Conservation (phyloP, 2,797 vertebrate genomes). For the Anguilla marmorata region DNA sequence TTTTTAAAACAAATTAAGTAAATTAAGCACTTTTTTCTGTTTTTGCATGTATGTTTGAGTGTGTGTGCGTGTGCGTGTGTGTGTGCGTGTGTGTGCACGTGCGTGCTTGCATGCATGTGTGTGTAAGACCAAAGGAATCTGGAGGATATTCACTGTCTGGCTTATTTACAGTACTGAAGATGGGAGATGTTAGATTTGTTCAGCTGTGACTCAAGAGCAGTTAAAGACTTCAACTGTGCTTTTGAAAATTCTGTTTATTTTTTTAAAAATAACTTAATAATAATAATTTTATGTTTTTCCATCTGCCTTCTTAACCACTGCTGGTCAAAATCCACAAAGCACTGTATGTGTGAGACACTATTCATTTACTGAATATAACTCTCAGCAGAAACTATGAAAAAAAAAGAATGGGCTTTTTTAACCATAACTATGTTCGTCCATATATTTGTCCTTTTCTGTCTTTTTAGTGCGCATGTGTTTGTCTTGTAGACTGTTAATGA, state of each 20-base stretch:
- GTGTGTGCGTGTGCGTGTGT: not conserved
- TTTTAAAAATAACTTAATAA: not conserved
- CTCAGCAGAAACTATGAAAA: not conserved
- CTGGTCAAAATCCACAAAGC: constrained; percentile 12
- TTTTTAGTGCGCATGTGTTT: not conserved
- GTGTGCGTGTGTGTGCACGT: not conserved
- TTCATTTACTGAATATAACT: not conserved
- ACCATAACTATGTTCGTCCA: not conserved
- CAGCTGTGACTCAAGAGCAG: constrained; percentile 1
- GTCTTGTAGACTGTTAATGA: not conserved
- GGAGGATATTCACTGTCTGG: not conserved
- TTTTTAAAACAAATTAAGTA: not conserved
- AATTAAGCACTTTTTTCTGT: not conserved
- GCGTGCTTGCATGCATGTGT: too few species aligned
- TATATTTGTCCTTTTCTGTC: not conserved
- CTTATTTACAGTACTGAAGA: not conserved
- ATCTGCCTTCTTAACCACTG: not conserved
- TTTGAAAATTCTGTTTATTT: constrained; percentile 7
- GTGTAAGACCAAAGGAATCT: not conserved
- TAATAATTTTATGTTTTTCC: not conserved
- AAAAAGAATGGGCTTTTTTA: not conserved
- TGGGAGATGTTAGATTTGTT: constrained; percentile 11
- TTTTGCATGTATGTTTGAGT: not conserved
- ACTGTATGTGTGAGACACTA: not conserved
- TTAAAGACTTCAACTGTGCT: not conserved